These are phyloP conservation scores for Actinernus sp. DNA, from an alignment of 92 coral and sea anemone species.

Conservation along the genomic window DNA sequence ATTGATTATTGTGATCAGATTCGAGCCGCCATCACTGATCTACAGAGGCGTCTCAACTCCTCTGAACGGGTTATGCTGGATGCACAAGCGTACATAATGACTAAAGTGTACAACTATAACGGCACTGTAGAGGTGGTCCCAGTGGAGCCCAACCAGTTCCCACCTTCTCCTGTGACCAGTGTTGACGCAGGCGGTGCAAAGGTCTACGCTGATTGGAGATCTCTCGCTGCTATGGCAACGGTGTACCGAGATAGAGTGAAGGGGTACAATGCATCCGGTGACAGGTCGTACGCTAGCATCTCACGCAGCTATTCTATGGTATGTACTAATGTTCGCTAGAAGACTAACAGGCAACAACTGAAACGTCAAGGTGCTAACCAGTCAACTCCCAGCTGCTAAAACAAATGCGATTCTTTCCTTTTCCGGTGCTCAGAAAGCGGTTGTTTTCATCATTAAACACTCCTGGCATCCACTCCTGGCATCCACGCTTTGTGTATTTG, in stretches of 20 bases:
- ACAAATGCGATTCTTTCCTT: too few species aligned
- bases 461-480: too few species aligned
- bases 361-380: too few species aligned
- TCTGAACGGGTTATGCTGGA: slow-evolving; percentile 54
- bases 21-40: slow-evolving; percentile 55
- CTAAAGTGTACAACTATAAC: slow-evolving; percentile 66
- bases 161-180: slow-evolving; percentile 64
- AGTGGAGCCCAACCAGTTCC: slow-evolving; percentile 19
- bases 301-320: slow-evolving; percentile 69
- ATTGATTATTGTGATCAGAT: slow-evolving; percentile 48
- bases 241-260: slow-evolving; percentile 43
- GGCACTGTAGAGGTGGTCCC: slow-evolving; percentile 85
- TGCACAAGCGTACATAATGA: slow-evolving; percentile 63
- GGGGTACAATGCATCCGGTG: slow-evolving; percentile 62
- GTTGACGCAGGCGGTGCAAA: slow-evolving; percentile 65
- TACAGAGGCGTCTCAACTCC: slow-evolving; percentile 64
- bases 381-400: too few species aligned
- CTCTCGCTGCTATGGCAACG: slow-evolving; percentile 82
- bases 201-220: slow-evolving; percentile 73
- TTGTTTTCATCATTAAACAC: too few species aligned
- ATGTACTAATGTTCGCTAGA: too few species aligned
- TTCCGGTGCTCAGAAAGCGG: too few species aligned
- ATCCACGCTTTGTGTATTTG: too few species aligned
- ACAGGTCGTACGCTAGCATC: slow-evolving; percentile 63
- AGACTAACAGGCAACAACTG: too few species aligned